phyloP scores from a whole-genome alignment of 1,140 invertebrate genomes.

The Zaprionus tsacasi region DNA sequence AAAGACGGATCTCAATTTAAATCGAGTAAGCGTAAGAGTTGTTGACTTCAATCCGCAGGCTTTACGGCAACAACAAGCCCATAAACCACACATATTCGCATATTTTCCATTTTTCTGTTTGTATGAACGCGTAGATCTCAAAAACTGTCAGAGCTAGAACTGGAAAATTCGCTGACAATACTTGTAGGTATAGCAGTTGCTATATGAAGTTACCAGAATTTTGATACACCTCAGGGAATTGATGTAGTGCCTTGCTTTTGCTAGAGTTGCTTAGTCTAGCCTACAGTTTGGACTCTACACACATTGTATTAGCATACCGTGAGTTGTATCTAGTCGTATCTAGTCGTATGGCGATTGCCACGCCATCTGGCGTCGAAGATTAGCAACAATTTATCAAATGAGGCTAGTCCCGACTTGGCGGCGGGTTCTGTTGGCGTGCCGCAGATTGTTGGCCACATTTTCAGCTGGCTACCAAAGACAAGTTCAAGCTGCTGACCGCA shows the following conservation, averaged over 20 bases:
- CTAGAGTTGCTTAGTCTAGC: not conserved
- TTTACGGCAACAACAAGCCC: too few relatives aligned
- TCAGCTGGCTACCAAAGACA: slow-evolving; percentile 41
- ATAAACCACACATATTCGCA: too few relatives aligned
- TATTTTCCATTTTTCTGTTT: too few relatives aligned
- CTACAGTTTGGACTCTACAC: too few relatives aligned
- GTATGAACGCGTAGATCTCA: too few relatives aligned
- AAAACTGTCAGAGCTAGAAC: too few relatives aligned
- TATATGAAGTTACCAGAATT: too few relatives aligned
- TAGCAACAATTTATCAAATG: slow-evolving; percentile 52
- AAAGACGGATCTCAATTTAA: slow-evolving; percentile 5
- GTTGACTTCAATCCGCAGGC: not conserved
- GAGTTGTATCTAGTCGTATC: not conserved
- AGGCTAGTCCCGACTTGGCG: slow-evolving; percentile 1
- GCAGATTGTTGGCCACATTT: slow-evolving; percentile 49
- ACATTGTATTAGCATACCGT: slow-evolving; percentile 16
- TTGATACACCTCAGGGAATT: too few relatives aligned
- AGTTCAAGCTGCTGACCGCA: slow-evolving; percentile 42
- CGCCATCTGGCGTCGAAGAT: slow-evolving; percentile 36
- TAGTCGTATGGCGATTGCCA: slow-evolving; percentile 1
- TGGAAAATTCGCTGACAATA: too few relatives aligned
- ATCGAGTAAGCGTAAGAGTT: not conserved
- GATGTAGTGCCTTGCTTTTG: not conserved
- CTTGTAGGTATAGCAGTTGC: too few relatives aligned
- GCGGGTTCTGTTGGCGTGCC: slow-evolving; percentile 26